phyloP scores from a whole-genome alignment of 2,113 vertebrate species.

The Puffinus mauretanicus region DNA sequence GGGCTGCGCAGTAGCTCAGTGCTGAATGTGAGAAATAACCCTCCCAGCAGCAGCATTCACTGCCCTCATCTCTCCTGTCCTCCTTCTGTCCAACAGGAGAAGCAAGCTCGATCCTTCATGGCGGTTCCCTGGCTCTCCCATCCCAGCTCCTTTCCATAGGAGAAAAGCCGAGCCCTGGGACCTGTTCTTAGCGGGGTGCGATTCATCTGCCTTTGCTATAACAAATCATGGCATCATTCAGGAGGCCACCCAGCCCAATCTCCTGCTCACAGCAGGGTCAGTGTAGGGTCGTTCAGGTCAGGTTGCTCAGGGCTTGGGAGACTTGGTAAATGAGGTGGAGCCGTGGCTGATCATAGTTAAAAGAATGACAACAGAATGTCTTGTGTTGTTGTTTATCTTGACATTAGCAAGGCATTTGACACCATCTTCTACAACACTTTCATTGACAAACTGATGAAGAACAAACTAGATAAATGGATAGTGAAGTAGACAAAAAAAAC shows the following conservation, averaged over 20 bases:
- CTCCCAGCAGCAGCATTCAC: neutral
- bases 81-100: neutral
- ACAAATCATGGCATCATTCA: accelerated
- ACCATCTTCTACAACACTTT: neutral
- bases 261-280: neutral
- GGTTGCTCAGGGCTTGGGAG: neutral
- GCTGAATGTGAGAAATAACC: neutral
- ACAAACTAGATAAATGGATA: neutral
- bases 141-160: neutral
- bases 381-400: neutral
- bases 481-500: neutral
- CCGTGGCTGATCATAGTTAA: neutral
- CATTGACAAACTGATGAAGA: neutral
- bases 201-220: neutral
- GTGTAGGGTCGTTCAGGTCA: neutral
- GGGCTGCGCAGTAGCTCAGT: neutral
- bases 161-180: neutral
- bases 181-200: neutral
- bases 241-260: neutral
- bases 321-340: neutral
- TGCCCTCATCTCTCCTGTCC: neutral
- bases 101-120: neutral
- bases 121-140: neutral
- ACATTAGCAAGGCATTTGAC: neutral
- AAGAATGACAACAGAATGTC: neutral